Evolutionary conservation across 2,888 invertebrate species (phyloP).

Genomic region (Brachynemurus nebulosus): DNA sequence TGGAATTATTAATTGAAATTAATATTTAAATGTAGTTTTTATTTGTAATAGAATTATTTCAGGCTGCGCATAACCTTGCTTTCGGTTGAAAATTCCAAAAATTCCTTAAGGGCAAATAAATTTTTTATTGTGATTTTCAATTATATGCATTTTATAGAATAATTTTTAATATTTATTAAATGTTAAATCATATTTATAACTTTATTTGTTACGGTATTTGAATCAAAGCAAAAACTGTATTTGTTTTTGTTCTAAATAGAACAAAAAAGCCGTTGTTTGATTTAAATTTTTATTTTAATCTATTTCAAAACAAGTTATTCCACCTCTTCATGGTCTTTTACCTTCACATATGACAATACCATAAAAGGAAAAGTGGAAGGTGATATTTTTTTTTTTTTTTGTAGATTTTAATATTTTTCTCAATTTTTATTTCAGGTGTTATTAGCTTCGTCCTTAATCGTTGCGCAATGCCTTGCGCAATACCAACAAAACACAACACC

Average conservation of each 20-base stretch:
- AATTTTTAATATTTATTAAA: too few relatives aligned
- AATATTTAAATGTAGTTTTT: too few relatives aligned
- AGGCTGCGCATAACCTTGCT: background rate
- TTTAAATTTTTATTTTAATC: background rate
- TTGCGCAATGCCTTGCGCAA: conserved; percentile 24
- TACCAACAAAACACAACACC: conserved; percentile 51
- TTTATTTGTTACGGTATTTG: background rate
- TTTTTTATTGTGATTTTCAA: too few relatives aligned
- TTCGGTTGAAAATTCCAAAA: background rate
- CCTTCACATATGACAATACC: background rate
- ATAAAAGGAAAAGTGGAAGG: background rate
- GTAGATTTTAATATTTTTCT: background rate
- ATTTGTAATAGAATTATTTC: too few relatives aligned
- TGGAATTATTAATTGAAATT: too few relatives aligned
- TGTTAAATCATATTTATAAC: too few relatives aligned
- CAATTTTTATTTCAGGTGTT: conserved; percentile 24
- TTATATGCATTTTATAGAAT: too few relatives aligned
- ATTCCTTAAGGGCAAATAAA: too few relatives aligned
- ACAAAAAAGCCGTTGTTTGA: too few relatives aligned
- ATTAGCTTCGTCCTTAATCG: conserved; percentile 22
- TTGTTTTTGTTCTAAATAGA: background rate
- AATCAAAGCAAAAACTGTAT: background rate
- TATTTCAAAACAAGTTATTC: background rate
- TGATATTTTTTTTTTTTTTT: background rate
- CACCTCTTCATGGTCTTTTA: background rate